Evolutionary conservation across 2,113 vertebrate species (phyloP), one percentile per base, ranked within the genome.

Genomic region (Nycticebus coucang): DNA sequence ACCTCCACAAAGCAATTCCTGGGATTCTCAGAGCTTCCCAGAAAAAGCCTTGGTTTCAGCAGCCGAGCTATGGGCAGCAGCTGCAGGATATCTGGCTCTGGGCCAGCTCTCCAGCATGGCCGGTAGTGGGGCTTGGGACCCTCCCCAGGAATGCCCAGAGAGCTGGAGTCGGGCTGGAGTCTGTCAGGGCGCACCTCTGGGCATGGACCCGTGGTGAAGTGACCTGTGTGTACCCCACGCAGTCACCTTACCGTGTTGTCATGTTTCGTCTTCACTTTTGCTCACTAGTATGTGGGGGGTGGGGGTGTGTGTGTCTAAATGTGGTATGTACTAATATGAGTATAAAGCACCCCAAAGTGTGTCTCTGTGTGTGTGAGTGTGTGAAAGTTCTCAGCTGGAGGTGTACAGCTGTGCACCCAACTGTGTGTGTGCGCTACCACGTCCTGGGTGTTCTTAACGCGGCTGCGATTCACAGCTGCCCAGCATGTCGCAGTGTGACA

Each of bases 401-500:
- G 71, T 22, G 1, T 5, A 5, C 6, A 35, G 60, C 19, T 53
- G 15, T 35, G 26, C 13, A 4, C 5, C 22, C 66, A 1, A 0
- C 1, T 41, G 15, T 28, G 24, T 68, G n/a, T 11, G 1, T 0
- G 0, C 2, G 72, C 21, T 10, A n/a, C 37, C 7, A 22, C 8
- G 1, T 60, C 35, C 53, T 33, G 0, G 15, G 13, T 24, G 30
- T 22, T 69, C n/a, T 92, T 26, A 5, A 2, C 21, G 5, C 8
- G n/a, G 18, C 1, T 4, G 37, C 4, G 15, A 37, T 50, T 64
- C 7, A 10, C 4, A 35, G 28, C 55, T 15, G 14, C 11, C 57
- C 35, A 2, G 10, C 35, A 12, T 13, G 14, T 24, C 86, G 75
- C n/a, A 28, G 13, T n/a, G 30, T 14, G 17, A n/a, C 22, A 22